Evolutionary conservation across 2,888 invertebrate species (phyloP), one percentile per base, ranked within the genome.

Genomic region (Cabera pusaria): DNA sequence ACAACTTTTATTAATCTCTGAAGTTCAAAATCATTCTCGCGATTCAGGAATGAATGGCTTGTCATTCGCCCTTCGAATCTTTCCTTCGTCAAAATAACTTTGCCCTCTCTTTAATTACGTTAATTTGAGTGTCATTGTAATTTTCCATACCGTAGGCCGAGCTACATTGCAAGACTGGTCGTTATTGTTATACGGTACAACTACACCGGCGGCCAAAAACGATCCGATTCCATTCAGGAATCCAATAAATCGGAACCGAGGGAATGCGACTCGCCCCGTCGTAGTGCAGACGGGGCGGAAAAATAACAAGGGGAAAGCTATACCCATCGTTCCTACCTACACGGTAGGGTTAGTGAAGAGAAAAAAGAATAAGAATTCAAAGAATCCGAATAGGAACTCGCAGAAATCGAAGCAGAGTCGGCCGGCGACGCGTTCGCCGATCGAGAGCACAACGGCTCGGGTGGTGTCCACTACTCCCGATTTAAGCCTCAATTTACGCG

Each of bases 131-230:
- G 18, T 31, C 29, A 34, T 41, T 45, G 23, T 42, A 32, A 48
- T 46, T 49, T 49, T 52, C 38, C 38, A 32, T 35, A 41, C 22
- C 37, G 35, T 90, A 96, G 96, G 96, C 83, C 93, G 96, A 77
- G 97, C 97, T 44, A 93, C 95, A 51, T 92, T 98, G 62, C 95
- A 96, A 89, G 96, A 96, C 76, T 98, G 98, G 98, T 95, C 97
- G 46, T 91, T 98, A 75, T 94, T 96, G 70, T 92, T 98, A 75
- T 97, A 97, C 80, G 98, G 98, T 60, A 98, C 98, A 41, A 93
- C 90, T 45, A 88, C 83, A 46, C 89, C 91, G 39, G 92, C 92
- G 31, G 87, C 91, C 67, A 92, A 91, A 76, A 91, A 90, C 64
- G 93, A 93, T 72, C 91, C 91, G 7, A 81, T 90, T 57, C 91